Evolutionary conservation across 2,797 vertebrate genomes (phyloP).

Genomic region (Pseudotriccus pelzelni): DNA sequence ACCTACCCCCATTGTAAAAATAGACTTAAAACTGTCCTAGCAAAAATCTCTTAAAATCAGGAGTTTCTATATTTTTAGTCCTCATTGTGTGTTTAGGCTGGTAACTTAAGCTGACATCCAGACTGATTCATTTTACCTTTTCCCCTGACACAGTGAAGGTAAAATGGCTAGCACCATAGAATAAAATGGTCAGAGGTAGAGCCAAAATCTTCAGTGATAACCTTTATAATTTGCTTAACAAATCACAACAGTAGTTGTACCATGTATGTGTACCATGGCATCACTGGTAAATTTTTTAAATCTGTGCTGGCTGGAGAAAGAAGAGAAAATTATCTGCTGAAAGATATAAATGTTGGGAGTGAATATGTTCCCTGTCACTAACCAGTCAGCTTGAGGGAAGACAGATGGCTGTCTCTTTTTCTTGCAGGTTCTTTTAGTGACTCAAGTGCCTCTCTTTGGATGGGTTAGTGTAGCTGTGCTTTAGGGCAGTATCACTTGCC

Average conservation of each 20-base stretch:
- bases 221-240: neutral
- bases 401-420: neutral
- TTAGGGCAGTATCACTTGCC: neutral
- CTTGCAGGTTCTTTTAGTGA: neutral
- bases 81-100: neutral
- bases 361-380: neutral
- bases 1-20: neutral
- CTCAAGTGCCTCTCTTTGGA: neutral
- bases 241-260: neutral
- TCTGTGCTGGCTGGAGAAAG: neutral
- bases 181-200: neutral
- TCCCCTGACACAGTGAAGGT: neutral
- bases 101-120: neutral
- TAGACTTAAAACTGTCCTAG: neutral
- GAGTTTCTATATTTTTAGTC: neutral
- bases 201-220: neutral
- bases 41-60: neutral
- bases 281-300: neutral
- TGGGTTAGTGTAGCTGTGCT: neutral
- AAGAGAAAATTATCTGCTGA: neutral
- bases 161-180: neutral
- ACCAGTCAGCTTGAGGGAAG: neutral
- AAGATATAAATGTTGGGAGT: neutral
- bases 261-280: neutral
- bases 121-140: neutral